Evolutionary conservation across 2,113 vertebrate genomes (phyloP).

Genomic region (Syngnathus scovelli): DNA sequence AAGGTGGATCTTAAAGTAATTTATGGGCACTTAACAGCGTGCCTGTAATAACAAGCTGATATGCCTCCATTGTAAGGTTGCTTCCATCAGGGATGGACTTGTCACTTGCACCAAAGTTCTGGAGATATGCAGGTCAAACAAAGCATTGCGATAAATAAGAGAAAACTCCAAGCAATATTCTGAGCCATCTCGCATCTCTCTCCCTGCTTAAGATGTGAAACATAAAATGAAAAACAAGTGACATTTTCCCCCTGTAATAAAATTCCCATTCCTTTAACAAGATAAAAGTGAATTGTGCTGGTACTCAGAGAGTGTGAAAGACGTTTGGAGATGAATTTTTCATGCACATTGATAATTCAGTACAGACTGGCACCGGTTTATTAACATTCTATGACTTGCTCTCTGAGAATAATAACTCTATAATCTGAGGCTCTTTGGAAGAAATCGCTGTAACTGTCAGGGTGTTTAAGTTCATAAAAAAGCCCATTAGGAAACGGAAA

Average conservation of each 20-base stretch:
- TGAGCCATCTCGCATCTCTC: slow-evolving; percentile 47
- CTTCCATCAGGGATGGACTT: slow-evolving; percentile 40
- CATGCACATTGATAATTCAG: slow-evolving; percentile 74
- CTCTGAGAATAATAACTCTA: slow-evolving; percentile 63
- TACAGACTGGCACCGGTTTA: slow-evolving; percentile 67
- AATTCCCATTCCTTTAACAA: slow-evolving; percentile 71
- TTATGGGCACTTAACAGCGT: slow-evolving; percentile 54
- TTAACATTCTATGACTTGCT: slow-evolving; percentile 66
- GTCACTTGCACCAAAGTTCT: slow-evolving; percentile 40
- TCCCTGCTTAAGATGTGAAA: slow-evolving; percentile 53
- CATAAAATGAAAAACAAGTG: slow-evolving; percentile 68
- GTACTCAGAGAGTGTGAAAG: slow-evolving; percentile 68
- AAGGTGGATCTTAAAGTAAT: slow-evolving; percentile 60
- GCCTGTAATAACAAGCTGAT: slow-evolving; percentile 51
- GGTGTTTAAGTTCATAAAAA: slow-evolving; percentile 11
- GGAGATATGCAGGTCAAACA: slow-evolving; percentile 34
- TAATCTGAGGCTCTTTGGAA: slow-evolving; percentile 47
- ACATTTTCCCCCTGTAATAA: slow-evolving; percentile 68
- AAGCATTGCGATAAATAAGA: slow-evolving; percentile 43
- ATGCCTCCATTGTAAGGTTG: slow-evolving; percentile 35
- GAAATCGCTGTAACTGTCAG: slow-evolving; percentile 22
- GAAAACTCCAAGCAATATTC: slow-evolving; percentile 59
- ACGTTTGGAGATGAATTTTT: slow-evolving; percentile 68
- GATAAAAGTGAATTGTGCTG: slow-evolving; percentile 72
- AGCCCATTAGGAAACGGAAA: slow-evolving; percentile 10